A percentile compares a stretch with the other conserved stretches of the same genome.
These are phyloP conservation scores for Garrulus glandarius DNA, from an alignment of 2,797 vertebrate species.

Conservation along the genomic window DNA sequence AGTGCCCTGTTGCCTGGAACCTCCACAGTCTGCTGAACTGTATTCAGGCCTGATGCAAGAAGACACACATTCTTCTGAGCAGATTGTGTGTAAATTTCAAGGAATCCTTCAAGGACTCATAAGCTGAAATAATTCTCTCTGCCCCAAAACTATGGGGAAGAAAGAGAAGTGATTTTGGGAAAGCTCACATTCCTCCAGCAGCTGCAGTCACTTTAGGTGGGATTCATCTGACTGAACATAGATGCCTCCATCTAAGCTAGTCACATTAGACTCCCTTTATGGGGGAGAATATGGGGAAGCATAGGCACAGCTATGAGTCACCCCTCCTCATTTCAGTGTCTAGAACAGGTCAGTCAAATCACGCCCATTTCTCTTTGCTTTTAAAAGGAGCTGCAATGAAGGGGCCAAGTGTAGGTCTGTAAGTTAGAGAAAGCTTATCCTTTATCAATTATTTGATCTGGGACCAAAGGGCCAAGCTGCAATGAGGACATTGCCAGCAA, in stretches of 20 bases:
- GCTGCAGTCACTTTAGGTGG: conserved; percentile 47
- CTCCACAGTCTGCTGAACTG: neutral
- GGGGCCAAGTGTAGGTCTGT: neutral
- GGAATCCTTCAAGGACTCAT: conserved; percentile 46
- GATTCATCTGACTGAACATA: conserved; percentile 45
- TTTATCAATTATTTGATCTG: neutral
- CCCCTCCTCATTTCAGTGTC: neutral
- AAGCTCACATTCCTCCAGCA: conserved; percentile 39
- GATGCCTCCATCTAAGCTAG: conserved; percentile 15
- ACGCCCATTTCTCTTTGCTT: conserved; percentile 3
- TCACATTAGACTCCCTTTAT: neutral
- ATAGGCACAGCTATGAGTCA: neutral
- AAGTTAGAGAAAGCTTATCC: neutral
- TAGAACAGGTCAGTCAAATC: neutral
- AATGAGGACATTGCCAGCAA: neutral
- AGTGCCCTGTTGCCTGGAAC: neutral
- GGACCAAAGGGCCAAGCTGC: neutral
- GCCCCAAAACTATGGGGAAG: conserved; percentile 36
- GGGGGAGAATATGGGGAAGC: neutral
- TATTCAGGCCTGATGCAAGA: neutral
- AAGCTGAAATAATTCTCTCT: conserved; percentile 23
- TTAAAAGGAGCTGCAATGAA: neutral
- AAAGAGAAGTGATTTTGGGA: conserved; percentile 25
- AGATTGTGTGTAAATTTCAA: conserved; percentile 26
- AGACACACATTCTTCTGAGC: neutral